These are phyloP conservation scores for Drosophila imparisetae DNA, from an alignment of 2,888 invertebrate species.

Conservation along the genomic window DNA sequence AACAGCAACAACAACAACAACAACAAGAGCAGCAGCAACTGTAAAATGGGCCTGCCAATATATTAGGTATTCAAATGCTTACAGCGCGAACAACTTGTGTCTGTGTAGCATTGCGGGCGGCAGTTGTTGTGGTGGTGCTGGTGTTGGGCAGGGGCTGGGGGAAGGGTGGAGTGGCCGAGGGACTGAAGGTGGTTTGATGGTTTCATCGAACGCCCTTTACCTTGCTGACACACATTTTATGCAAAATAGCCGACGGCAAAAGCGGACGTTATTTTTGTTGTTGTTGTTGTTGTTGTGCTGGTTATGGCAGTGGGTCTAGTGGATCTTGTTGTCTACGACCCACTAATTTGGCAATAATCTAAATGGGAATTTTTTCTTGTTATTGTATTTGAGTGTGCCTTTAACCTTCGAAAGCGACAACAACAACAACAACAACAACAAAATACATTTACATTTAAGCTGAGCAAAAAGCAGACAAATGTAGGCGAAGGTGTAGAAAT, in stretches of 20 bases:
- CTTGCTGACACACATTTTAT: slow-evolving; percentile 84
- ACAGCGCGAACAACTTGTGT: slow-evolving; percentile 56
- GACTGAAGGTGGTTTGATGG: slow-evolving; percentile 18
- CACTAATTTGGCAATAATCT: slow-evolving; percentile 68
- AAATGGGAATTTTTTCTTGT: slow-evolving; percentile 31
- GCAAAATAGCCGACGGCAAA: slow-evolving; percentile 68
- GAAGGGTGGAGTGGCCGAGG: slow-evolving; percentile 2
- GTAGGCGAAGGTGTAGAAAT: slow-evolving; percentile 28
- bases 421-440: slow-evolving; percentile 17
- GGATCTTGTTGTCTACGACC: slow-evolving; percentile 57
- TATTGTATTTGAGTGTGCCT: slow-evolving; percentile 15
- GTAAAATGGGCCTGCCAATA: slow-evolving; percentile 43
- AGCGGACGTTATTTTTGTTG: slow-evolving; percentile 43
- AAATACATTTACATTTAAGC: slow-evolving; percentile 48
- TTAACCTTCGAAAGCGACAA: slow-evolving; percentile 47
- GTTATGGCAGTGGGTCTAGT: slow-evolving; percentile 58
- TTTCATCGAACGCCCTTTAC: slow-evolving; percentile 80
- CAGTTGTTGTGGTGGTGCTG: not conserved
- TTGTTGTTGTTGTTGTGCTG: slow-evolving; percentile 22
- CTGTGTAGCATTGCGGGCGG: slow-evolving; percentile 32
- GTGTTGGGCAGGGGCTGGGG: not conserved
- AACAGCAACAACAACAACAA: slow-evolving; percentile 14
- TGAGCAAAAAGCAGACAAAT: slow-evolving; percentile 10
- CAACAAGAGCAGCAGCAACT: slow-evolving; percentile 27
- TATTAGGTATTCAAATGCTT: slow-evolving; percentile 74